phyloP scores from a whole-genome alignment of 2,797 vertebrate species.

The Melanotaenia trifasciata region DNA sequence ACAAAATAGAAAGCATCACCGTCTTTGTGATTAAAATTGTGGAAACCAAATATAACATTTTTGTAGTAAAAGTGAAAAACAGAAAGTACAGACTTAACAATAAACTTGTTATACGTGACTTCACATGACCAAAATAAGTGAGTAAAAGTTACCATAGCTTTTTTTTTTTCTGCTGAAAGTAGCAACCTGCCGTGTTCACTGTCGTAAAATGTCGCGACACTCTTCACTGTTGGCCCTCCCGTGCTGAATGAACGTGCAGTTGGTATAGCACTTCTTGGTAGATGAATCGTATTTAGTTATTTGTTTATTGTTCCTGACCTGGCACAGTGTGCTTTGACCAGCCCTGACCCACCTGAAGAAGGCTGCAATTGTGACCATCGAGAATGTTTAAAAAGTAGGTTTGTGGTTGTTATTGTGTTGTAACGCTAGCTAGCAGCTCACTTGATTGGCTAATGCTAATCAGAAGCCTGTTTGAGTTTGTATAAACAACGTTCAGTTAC shows the following conservation, averaged over 20 bases:
- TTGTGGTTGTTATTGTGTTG: slow-evolving; percentile 24
- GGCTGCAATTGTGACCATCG: slow-evolving; percentile 39
- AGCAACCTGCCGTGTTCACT: slow-evolving; percentile 33
- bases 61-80: no score
- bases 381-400: slow-evolving; percentile 89
- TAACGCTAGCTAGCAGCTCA: slow-evolving; percentile 28
- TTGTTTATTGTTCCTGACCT: background rate
- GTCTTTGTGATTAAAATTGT: no score
- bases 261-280: slow-evolving; percentile 20
- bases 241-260: slow-evolving; percentile 60
- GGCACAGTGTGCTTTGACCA: background rate
- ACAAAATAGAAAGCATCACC: no score
- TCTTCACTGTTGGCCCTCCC: slow-evolving; percentile 22
- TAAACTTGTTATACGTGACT: no score
- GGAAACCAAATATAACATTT: no score
- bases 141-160: no score
- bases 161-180: background rate
- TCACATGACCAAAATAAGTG: no score
- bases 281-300: slow-evolving; percentile 21
- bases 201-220: slow-evolving; percentile 61
- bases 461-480: slow-evolving; percentile 11
- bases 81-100: no score
- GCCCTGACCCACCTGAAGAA: slow-evolving; percentile 24
- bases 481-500: background rate
- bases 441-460: slow-evolving; percentile 57